phyloP scores from a whole-genome alignment of 2,113 vertebrate species.

The Bubalus kerabau region DNA sequence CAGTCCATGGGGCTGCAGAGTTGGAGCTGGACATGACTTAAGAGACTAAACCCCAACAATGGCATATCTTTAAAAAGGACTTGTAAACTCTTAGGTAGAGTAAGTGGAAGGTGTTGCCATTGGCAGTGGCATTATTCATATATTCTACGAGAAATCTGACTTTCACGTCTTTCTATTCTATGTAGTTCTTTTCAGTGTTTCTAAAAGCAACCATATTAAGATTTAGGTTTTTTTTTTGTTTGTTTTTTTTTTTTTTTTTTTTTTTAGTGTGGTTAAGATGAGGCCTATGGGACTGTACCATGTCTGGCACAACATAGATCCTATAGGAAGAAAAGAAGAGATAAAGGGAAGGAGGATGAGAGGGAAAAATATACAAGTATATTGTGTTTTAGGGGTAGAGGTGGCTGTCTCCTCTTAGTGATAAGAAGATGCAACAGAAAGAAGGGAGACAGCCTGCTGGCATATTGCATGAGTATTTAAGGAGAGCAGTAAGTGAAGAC shows the following conservation, averaged over 20 bases:
- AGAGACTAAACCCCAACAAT: background rate
- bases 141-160: background rate
- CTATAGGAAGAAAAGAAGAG: background rate
- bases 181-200: background rate
- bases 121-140: background rate
- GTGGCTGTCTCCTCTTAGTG: background rate
- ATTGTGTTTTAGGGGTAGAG: background rate
- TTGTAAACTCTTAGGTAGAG: background rate
- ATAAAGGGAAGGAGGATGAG: background rate
- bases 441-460: fast-evolving
- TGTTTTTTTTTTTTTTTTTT: background rate
- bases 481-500: background rate
- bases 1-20: background rate
- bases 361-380: background rate
- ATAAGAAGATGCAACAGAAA: background rate
- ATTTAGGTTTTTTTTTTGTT: background rate
- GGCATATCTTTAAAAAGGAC: background rate
- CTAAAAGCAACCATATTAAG: background rate
- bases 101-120: background rate
- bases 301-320: background rate
- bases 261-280: background rate
- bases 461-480: background rate
- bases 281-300: background rate
- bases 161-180: background rate
- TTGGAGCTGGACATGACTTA: background rate